Percentiles rank a stretch among this genome's conserved stretches.
Conservation (phyloP, 1,140 invertebrate genomes). For the Portunus trituberculatus region DNA sequence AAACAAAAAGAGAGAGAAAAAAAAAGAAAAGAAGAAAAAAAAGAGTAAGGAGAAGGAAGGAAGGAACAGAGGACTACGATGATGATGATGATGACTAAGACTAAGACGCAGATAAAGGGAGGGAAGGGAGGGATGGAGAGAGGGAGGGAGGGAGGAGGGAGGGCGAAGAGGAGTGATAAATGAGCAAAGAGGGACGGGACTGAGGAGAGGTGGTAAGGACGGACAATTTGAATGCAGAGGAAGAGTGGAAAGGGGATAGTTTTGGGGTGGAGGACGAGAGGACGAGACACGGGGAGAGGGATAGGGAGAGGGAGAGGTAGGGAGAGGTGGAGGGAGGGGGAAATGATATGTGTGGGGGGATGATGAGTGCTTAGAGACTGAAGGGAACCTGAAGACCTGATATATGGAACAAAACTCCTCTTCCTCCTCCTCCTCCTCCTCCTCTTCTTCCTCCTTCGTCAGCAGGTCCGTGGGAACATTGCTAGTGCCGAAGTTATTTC, state of each 20-base stretch:
- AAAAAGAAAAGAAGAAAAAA: too few relatives aligned
- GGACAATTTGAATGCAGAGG: slow-evolving; percentile 2
- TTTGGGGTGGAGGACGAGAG: not conserved
- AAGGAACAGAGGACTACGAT: too few relatives aligned
- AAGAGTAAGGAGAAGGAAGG: too few relatives aligned
- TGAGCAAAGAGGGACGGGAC: not conserved
- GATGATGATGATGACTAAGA: too few relatives aligned
- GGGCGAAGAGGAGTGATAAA: not conserved
- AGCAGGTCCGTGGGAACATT: not conserved
- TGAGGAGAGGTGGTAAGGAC: not conserved
- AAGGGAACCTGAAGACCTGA: not conserved
- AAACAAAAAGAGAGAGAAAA: too few relatives aligned
- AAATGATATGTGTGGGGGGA: slow-evolving; percentile 1
- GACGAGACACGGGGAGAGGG: not conserved
- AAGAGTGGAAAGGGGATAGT: not conserved
- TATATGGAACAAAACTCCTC: not conserved
- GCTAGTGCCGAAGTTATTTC: not conserved
- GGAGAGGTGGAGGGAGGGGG: not conserved
- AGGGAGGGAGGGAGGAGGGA: not conserved
- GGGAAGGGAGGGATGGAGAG: too few relatives aligned
- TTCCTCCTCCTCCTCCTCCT: not conserved
- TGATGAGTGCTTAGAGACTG: not conserved
- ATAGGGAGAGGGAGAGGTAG: not conserved
- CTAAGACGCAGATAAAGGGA: too few relatives aligned
- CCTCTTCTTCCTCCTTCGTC: not conserved